A percentile compares a stretch with the other conserved stretches of the same genome.
Evolutionary conservation across 2,888 invertebrate genomes (phyloP).

Genomic region (Agrotis segetum): DNA sequence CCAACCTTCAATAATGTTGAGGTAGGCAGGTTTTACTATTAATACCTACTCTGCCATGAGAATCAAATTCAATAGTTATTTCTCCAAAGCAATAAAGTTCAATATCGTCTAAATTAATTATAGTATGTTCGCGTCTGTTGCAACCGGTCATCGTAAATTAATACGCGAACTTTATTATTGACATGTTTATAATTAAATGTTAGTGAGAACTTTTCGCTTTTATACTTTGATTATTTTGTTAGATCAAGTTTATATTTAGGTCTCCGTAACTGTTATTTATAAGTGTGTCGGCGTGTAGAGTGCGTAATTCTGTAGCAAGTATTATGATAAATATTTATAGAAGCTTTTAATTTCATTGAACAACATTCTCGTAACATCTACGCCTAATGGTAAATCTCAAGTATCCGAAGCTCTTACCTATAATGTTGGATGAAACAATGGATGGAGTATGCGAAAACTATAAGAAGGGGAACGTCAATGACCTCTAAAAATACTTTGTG

Average conservation of each 20-base stretch:
- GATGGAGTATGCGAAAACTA: too few relatives aligned
- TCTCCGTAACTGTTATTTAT: constrained; percentile 14
- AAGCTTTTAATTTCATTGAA: not conserved
- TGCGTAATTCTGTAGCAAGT: constrained; percentile 13
- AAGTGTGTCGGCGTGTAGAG: constrained; percentile 18
- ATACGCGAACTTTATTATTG: constrained; percentile 48
- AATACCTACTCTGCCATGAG: constrained; percentile 6
- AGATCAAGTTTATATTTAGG: constrained; percentile 2
- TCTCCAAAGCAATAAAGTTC: constrained; percentile 1
- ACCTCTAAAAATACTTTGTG: too few relatives aligned
- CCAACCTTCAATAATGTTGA: constrained; percentile 41
- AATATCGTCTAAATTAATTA: not conserved
- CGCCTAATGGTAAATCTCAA: not conserved
- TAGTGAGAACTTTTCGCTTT: constrained; percentile 25
- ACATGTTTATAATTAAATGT: constrained; percentile 48
- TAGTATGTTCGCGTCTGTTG: not conserved
- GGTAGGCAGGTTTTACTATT: constrained; percentile 37
- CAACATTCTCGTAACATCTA: not conserved
- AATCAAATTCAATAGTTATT: constrained; percentile 6
- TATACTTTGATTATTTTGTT: constrained; percentile 10
- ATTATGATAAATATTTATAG: not conserved
- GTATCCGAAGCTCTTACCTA: not conserved
- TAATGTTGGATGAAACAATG: too few relatives aligned
- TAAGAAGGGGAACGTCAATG: too few relatives aligned
- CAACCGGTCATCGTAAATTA: constrained; percentile 42